Conservation (phyloP, 2,113 vertebrate genomes). For the Xyliphius kryptos region DNA sequence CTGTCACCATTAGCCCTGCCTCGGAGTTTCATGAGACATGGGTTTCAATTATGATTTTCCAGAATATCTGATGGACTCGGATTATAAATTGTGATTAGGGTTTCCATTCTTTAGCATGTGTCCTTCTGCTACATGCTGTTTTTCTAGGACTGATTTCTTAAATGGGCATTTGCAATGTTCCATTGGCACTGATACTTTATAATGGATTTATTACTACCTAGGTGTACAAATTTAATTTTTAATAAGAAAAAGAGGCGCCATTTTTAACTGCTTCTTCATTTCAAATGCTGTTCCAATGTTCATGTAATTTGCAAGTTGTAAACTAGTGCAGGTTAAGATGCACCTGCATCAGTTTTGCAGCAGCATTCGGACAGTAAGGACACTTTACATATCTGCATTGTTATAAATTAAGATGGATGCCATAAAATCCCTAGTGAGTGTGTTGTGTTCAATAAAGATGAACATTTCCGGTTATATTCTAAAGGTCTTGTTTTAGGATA, state of each 20-base stretch:
- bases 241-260: not conserved
- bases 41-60: too few relatives aligned
- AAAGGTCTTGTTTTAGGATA: not conserved
- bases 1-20: too few relatives aligned
- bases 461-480: not conserved
- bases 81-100: too few relatives aligned
- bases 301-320: not conserved
- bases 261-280: not conserved
- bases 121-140: too few relatives aligned
- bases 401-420: conserved; percentile 23
- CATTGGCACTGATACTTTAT: not conserved
- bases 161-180: too few relatives aligned
- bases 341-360: not conserved
- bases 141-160: too few relatives aligned
- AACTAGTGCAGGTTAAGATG: not conserved
- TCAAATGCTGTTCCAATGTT: not conserved
- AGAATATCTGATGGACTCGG: too few relatives aligned
- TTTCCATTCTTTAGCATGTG: too few relatives aligned
- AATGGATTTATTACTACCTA: not conserved
- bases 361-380: conserved; percentile 38
- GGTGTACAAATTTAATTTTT: not conserved
- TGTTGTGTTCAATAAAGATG: conserved; percentile 2
- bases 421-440: conserved; percentile 5
- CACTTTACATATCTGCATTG: conserved; percentile 36
- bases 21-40: too few relatives aligned